Conservation (phyloP, 2,113 vertebrate genomes). For the Tapirus terrestris region DNA sequence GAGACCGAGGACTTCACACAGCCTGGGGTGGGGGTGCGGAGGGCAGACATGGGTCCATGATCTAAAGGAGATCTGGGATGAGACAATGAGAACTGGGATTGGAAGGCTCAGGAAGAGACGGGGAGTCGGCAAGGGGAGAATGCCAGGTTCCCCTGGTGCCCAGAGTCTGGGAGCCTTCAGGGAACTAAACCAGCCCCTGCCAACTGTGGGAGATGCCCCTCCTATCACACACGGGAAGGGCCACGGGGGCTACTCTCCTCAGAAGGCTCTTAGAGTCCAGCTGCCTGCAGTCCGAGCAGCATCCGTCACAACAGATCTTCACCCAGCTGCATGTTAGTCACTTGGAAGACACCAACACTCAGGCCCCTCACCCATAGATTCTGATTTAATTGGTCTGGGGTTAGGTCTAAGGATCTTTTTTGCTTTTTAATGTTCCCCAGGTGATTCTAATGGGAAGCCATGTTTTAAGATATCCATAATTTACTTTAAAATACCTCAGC, state of each 20-base stretch:
- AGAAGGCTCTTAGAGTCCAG: background rate
- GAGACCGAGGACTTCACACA: background rate
- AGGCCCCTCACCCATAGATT: background rate
- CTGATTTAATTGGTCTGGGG: background rate
- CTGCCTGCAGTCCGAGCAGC: background rate
- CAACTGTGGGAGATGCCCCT: background rate
- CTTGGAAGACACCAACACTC: background rate
- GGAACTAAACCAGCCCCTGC: background rate
- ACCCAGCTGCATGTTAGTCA: background rate
- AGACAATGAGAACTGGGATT: background rate
- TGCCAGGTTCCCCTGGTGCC: too few relatives aligned
- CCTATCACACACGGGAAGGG: background rate
- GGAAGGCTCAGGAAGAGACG: background rate
- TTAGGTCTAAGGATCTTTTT: background rate
- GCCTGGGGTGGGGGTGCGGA: background rate
- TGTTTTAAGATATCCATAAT: background rate
- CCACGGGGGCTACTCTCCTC: background rate
- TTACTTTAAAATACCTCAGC: background rate
- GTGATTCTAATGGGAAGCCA: background rate
- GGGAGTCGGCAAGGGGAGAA: background rate
- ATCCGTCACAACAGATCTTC: background rate
- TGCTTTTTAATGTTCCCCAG: background rate
- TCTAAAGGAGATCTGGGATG: background rate
- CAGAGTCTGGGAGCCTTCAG: background rate
- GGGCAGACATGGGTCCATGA: background rate